Base-by-base conservation (phyloP, 2,888 invertebrate genomes). In the Cataglyphis rosenhaueri region DNA sequence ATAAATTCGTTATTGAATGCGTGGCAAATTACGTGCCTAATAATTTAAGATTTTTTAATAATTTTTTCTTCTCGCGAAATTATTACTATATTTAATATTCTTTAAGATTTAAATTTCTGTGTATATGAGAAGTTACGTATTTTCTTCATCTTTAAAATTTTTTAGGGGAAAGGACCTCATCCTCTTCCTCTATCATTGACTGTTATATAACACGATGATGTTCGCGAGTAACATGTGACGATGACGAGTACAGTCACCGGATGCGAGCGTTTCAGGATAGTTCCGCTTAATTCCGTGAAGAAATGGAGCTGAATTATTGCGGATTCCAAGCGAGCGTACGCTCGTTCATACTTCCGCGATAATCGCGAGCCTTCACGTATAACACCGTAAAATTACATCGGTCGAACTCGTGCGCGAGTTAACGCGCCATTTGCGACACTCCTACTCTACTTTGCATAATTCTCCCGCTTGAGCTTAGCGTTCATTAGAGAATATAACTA, bases 281-380 rank as follows among this genome's bases (percentile, higher is more conserved):
- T 75, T 75, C 73, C 71, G 62, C n/a, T 83, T 41, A 89, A 89
- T 88, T 89, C 74, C 75, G 21, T 32, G 83, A 89, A 85, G 85
- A 74, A 88, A 84, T 87, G 74, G 61, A 38, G 82, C 74, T 85
- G 73, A 83, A 88, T 88, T 86, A 83, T 73, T 71, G 82, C 78
- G 85, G 73, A 87, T 86, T 86, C 82, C 83, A n/a, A 21, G 25
- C 73, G 38, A 65, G 25, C 9, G 57, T 61, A 65, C 52, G 48
- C 52, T 81, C 32, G 76, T 55, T 21, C 41, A 44, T 9, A 32
- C 55, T 86, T 83, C 82, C 82, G 59, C 29, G 64, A 81, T 66
- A 41, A 55, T n/a, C 52, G 41, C 52, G 38, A 75, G 18, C 12
- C 75, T 29, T 38, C 41, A 38, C 5, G 21, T 10, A n/a, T 9